A percentile compares a stretch with the other conserved stretches of the same genome.
Evolutionary conservation across 2,888 invertebrate species (phyloP).

Genomic region (Dryadula phaetusa): DNA sequence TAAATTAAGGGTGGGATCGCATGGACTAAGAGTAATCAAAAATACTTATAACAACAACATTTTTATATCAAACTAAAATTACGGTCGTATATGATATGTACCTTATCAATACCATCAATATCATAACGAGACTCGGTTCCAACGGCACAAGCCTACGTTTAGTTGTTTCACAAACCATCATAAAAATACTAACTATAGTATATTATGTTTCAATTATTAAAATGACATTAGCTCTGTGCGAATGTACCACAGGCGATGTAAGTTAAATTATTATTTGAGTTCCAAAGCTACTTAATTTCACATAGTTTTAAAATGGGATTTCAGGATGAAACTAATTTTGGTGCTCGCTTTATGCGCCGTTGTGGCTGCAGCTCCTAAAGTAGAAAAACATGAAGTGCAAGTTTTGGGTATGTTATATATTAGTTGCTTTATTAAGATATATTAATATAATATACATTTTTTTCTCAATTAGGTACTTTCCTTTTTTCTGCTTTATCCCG

Average conservation of each 20-base stretch:
- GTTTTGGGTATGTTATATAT: constrained; percentile 37
- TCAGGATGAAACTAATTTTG: constrained; percentile 69
- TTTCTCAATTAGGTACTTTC: no score
- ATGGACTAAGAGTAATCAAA: no score
- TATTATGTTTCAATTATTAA: constrained; percentile 22
- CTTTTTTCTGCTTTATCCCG: no score
- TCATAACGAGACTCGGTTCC: constrained; percentile 13
- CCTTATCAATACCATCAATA: constrained; percentile 22
- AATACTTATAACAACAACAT: background rate
- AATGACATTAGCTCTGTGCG: constrained; percentile 20
- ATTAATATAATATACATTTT: no score
- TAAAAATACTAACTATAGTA: constrained; percentile 14
- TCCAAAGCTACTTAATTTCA: background rate
- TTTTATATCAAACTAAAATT: constrained; percentile 8
- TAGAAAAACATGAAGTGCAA: constrained; percentile 44
- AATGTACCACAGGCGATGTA: background rate
- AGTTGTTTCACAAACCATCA: background rate
- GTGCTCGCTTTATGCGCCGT: constrained; percentile 59
- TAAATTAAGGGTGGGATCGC: no score
- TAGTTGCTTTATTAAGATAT: no score
- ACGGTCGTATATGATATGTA: background rate
- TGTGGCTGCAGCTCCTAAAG: constrained; percentile 62
- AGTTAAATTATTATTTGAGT: constrained; percentile 1
- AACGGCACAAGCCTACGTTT: constrained; percentile 9
- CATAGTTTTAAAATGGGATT: constrained; percentile 33